Conservation (phyloP, 2,113 vertebrate genomes). For the Burhinus oedicnemus region DNA sequence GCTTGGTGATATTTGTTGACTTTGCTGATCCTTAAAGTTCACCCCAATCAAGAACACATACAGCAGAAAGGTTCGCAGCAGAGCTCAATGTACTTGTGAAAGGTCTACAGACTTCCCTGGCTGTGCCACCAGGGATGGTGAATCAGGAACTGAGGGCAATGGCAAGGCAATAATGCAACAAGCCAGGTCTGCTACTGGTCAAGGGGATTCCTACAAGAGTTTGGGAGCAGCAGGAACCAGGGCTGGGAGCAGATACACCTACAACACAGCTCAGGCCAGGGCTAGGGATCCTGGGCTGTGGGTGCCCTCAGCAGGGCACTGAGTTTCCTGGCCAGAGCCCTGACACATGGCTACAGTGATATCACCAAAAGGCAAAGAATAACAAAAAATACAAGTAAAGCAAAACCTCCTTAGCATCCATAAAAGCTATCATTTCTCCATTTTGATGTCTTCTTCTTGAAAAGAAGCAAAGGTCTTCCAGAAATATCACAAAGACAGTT, state of each 20-base stretch:
- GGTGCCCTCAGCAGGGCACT: background rate
- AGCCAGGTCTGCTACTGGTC: background rate
- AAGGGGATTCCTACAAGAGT: background rate
- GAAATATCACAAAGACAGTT: background rate
- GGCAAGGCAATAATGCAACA: background rate
- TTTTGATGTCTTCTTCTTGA: background rate
- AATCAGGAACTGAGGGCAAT: background rate
- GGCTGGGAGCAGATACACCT: background rate
- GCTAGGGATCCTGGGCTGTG: background rate
- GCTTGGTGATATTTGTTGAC: background rate
- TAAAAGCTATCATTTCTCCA: background rate
- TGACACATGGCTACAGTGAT: background rate
- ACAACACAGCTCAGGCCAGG: background rate
- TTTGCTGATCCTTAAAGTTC: background rate
- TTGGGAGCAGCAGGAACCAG: background rate
- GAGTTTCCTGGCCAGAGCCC: background rate
- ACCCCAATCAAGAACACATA: background rate
- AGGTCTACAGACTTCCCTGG: background rate
- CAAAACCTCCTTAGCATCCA: rapidly evolving
- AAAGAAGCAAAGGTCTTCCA: background rate
- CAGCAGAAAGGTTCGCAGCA: background rate
- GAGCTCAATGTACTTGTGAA: background rate
- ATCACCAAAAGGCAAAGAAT: background rate
- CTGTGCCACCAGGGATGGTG: background rate
- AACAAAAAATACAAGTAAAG: background rate